Evolutionary conservation across 2,797 vertebrate genomes (phyloP).

Genomic region (Periophthalmus magnuspinnatus): DNA sequence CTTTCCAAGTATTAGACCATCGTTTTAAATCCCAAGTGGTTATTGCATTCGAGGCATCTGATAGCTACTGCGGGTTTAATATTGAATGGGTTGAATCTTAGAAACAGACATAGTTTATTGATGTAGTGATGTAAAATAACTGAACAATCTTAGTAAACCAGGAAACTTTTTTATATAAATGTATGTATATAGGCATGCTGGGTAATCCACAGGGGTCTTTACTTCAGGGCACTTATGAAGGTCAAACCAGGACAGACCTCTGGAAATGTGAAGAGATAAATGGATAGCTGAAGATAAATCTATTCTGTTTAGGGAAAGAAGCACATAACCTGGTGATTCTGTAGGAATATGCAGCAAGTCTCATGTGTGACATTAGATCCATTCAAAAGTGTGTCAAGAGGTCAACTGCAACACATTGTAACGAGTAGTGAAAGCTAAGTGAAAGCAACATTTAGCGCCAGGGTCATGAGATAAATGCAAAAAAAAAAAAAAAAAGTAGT

Average conservation of each 20-base stretch:
- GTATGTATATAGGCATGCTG: background rate
- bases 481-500: background rate
- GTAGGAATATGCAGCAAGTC: too few relatives aligned
- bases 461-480: too few relatives aligned
- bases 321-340: background rate
- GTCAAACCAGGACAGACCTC: background rate
- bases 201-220: background rate
- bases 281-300: background rate
- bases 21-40: conserved; percentile 14
- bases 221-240: background rate
- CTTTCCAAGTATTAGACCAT: conserved; percentile 5
- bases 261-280: background rate
- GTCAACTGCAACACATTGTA: too few relatives aligned
- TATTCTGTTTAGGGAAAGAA: background rate
- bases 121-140: conserved; percentile 8
- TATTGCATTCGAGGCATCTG: conserved; percentile 21
- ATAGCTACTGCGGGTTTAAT: conserved; percentile 30
- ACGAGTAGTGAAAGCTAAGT: too few relatives aligned
- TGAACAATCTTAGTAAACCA: background rate
- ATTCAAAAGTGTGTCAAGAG: too few relatives aligned
- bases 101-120: conserved; percentile 11
- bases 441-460: too few relatives aligned
- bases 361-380: too few relatives aligned
- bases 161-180: background rate
- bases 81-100: conserved; percentile 5